Percentiles rank a stretch among this genome's conserved stretches.
phyloP scores from a whole-genome alignment of 2,797 vertebrate genomes.

The Cygnus olor region DNA sequence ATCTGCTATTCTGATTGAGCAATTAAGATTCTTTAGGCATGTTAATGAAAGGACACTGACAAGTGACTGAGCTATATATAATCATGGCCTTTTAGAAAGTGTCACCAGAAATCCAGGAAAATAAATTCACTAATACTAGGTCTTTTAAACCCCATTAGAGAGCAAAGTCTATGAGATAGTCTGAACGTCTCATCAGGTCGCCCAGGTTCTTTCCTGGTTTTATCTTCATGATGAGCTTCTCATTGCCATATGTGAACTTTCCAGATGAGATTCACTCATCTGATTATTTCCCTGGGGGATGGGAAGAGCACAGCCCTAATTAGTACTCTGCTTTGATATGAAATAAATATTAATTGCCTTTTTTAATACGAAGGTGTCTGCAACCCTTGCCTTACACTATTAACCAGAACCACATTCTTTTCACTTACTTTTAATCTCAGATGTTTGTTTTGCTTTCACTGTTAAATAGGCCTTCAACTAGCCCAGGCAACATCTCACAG shows the following conservation, averaged over 20 bases:
- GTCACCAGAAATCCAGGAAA: conserved; percentile 30
- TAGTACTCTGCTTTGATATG: conserved; percentile 55
- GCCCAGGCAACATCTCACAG: neutral
- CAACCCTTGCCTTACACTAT: neutral
- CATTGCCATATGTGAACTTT: conserved; percentile 56
- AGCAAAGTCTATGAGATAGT: conserved; percentile 21
- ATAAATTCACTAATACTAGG: conserved; percentile 49
- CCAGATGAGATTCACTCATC: conserved; percentile 59
- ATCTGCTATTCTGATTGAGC: conserved; percentile 41
- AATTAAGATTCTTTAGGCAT: conserved; percentile 57
- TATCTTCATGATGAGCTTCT: conserved; percentile 37
- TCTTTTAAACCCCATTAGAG: conserved; percentile 59
- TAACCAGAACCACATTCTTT: neutral
- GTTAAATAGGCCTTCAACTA: neutral
- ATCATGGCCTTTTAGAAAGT: conserved; percentile 43
- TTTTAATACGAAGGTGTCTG: conserved; percentile 53
- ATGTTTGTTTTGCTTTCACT: neutral
- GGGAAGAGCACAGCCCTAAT: conserved; percentile 60
- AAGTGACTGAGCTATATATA: conserved; percentile 55
- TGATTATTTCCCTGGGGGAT: conserved; percentile 64
- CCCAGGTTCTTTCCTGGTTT: conserved; percentile 30
- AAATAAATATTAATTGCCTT: conserved; percentile 72
- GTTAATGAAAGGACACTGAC: conserved; percentile 62
- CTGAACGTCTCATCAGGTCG: conserved; percentile 26
- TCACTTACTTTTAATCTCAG: neutral